A percentile compares a stretch with the other conserved stretches of the same genome.
These are phyloP conservation scores for Trissolcus basalis DNA, from an alignment of 1,140 invertebrate genomes.

Conservation along the genomic window DNA sequence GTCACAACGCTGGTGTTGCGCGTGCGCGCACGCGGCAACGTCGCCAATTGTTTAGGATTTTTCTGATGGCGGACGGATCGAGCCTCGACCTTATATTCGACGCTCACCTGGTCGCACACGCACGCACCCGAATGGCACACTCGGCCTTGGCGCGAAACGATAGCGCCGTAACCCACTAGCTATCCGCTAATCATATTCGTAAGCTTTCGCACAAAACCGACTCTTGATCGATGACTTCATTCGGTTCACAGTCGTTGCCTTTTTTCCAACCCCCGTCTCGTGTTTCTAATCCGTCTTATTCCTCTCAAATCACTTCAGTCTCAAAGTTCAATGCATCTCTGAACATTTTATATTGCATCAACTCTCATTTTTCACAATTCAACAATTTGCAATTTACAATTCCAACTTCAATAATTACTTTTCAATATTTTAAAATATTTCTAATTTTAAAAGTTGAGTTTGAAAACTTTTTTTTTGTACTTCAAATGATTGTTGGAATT, in stretches of 20 bases:
- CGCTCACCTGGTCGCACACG: slow-evolving; percentile 52
- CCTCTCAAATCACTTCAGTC: not conserved
- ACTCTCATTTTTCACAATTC: too few species aligned
- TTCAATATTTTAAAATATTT: too few species aligned
- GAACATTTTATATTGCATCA: too few species aligned
- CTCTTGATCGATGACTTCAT: slow-evolving; percentile 34
- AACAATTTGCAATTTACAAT: too few species aligned
- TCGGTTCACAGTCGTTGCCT: not conserved
- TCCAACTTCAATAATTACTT: too few species aligned
- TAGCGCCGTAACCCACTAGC: slow-evolving; percentile 44
- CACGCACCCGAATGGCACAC: slow-evolving; percentile 50
- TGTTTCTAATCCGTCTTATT: not conserved
- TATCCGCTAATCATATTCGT: slow-evolving; percentile 38
- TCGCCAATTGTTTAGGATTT: slow-evolving; percentile 70
- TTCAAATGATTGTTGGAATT: too few species aligned
- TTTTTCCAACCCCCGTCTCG: not conserved
- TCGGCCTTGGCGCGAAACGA: slow-evolving; percentile 65
- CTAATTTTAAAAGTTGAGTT: too few species aligned
- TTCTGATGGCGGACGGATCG: slow-evolving; percentile 60
- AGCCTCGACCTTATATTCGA: slow-evolving; percentile 63
- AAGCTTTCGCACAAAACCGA: slow-evolving; percentile 20
- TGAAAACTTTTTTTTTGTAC: too few species aligned
- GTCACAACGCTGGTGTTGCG: slow-evolving; percentile 63
- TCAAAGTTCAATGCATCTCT: not conserved
- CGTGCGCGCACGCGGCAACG: slow-evolving; percentile 61